Evolutionary conservation across 2,797 vertebrate genomes (phyloP).

Genomic region (Holocentrus rufus): DNA sequence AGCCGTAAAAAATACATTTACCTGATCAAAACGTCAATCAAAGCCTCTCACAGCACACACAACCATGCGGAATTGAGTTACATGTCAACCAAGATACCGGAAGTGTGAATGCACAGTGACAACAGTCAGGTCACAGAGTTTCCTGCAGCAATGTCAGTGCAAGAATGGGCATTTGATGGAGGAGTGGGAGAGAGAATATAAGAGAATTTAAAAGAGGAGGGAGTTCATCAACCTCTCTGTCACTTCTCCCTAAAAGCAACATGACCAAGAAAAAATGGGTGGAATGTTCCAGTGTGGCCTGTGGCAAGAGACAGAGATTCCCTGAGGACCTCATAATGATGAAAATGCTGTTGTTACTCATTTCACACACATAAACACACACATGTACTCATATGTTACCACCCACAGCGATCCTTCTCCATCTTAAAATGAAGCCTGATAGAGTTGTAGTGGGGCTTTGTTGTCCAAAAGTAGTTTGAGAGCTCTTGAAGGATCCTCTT

Average conservation of each 20-base stretch:
- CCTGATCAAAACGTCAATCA: too few species aligned
- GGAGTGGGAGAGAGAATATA: neutral
- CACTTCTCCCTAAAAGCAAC: neutral
- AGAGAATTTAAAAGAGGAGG: neutral
- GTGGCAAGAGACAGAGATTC: slow-evolving; percentile 13
- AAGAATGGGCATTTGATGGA: neutral
- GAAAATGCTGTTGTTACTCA: neutral
- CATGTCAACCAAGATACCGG: too few species aligned
- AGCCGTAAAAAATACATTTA: too few species aligned
- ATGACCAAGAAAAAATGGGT: neutral
- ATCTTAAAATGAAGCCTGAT: neutral
- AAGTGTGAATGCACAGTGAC: too few species aligned
- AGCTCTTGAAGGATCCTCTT: too few species aligned
- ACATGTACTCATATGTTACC: neutral
- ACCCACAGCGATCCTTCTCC: neutral
- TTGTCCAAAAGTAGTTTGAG: too few species aligned
- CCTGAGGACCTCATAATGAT: neutral
- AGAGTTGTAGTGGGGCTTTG: neutral
- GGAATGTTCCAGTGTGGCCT: slow-evolving; percentile 10
- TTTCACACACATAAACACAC: neutral
- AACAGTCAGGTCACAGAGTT: too few species aligned
- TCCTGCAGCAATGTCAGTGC: neutral
- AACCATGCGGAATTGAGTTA: too few species aligned
- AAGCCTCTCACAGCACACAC: too few species aligned
- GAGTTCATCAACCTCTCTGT: neutral